Conservation (phyloP, 2,113 vertebrate genomes). For the Taxidea taxus region DNA sequence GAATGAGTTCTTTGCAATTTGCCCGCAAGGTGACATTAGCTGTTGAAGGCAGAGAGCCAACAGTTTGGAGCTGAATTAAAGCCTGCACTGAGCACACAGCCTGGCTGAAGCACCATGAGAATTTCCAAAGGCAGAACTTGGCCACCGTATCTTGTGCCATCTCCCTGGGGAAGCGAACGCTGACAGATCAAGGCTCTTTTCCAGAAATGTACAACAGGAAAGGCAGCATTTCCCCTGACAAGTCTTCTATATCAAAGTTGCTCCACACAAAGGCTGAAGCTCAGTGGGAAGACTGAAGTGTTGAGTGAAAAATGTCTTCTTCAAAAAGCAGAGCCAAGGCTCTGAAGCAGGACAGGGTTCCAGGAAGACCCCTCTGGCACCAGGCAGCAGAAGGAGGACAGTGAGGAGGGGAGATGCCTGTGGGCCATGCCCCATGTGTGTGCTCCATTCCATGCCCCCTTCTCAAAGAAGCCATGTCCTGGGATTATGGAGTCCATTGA, state of each 20-base stretch:
- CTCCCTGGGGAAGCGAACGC: background rate
- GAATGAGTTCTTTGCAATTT: background rate
- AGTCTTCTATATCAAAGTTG: constrained; percentile 19
- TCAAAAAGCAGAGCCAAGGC: background rate
- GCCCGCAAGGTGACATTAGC: background rate
- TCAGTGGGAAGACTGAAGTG: background rate
- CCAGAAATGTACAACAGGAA: background rate
- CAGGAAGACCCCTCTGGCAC: background rate
- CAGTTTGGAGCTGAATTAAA: background rate
- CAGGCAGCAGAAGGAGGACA: background rate
- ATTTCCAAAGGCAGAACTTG: background rate
- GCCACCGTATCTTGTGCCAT: background rate
- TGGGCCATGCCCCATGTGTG: fast-evolving
- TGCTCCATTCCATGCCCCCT: fast-evolving
- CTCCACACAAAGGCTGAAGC: background rate
- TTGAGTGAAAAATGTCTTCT: background rate
- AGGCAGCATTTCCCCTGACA: background rate
- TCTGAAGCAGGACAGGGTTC: background rate
- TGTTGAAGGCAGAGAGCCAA: background rate
- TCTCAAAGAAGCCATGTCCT: background rate
- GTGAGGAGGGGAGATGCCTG: fast-evolving
- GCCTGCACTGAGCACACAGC: background rate
- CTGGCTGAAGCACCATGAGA: background rate
- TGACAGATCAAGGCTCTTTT: background rate
- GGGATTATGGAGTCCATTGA: background rate